A percentile compares a stretch with the other conserved stretches of the same genome.
Conservation (phyloP, 2,797 vertebrate species). For the Scomberomorus guttatus region DNA sequence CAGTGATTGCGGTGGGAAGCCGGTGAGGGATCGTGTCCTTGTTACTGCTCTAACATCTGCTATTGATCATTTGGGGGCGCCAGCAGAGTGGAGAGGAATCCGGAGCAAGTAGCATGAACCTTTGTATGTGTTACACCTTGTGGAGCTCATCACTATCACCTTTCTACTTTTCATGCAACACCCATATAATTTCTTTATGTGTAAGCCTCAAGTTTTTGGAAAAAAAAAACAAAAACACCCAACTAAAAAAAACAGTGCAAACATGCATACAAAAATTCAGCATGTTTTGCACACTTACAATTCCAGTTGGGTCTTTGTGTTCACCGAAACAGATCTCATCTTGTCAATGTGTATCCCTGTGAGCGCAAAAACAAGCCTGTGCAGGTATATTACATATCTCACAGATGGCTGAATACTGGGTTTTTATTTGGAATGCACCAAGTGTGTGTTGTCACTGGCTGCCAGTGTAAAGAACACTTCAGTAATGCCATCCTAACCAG, state of each 20-base stretch:
- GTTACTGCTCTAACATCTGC: background rate
- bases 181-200: background rate
- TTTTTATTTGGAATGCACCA: conserved; percentile 32
- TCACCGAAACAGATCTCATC: conserved; percentile 43
- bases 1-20: background rate
- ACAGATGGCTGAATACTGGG: conserved; percentile 40
- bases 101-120: background rate
- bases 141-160: no score
- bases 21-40: background rate
- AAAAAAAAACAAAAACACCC: background rate
- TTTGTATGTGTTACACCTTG: background rate
- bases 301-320: conserved; percentile 21
- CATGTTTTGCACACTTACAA: conserved; percentile 4
- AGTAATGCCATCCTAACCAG: conserved; percentile 57
- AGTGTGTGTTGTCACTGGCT: conserved; percentile 37
- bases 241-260: background rate
- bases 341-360: conserved; percentile 15
- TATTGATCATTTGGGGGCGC: background rate
- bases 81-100: background rate
- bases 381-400: conserved; percentile 47
- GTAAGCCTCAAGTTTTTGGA: background rate
- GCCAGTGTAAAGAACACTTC: conserved; percentile 58
- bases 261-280: background rate
- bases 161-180: background rate
- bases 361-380: conserved; percentile 47